Evolutionary conservation across 2,113 vertebrate genomes (phyloP), one percentile per base, ranked within the genome.

Genomic region (Budorcas taxicolor): DNA sequence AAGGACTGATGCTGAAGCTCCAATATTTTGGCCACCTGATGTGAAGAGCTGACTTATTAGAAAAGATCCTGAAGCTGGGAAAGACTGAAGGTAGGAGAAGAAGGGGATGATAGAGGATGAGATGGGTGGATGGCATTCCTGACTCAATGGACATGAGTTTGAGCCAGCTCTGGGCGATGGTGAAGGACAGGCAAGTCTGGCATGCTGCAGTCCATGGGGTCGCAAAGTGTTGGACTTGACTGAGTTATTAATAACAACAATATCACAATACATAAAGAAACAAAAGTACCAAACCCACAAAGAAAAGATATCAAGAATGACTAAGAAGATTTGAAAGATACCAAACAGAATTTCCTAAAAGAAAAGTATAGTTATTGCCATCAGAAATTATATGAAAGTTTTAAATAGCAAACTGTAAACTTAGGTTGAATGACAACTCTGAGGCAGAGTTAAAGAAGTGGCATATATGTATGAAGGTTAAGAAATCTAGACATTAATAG

Each of bases 191-290:
- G 33, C 8, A 67, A 36, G 33, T 19, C 33, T 36, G 8, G 64
- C 16, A 67, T 67, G 64, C 33, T 36, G 17, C 33, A 67, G 64
- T 11, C 4, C 64, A 67, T 19, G 64, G 64, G 33, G 64, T n/a
- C 0, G 0, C 33, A 36, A n/a, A 67, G 4, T 36, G 8, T 5
- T 67, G 33, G 33, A 67, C 64, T 67, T 0, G 0, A 67, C 33
- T 67, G 33, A 36, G 17, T 36, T n/a, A 67, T 67, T 36, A 67
- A 36, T 36, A 36, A 21, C 64, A 67, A 67, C 8, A 67, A 13
- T 55, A 31, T 45, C n/a, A 45, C 4, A 74, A 82, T 67, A 67
- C 8, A 10, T 58, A 71, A 91, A n/a, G n/a, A 87, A 94, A 50
- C 25, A 50, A 93, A 57, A 89, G 8, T 57, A 87, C 29, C 6